Evolutionary conservation across 1,140 invertebrate genomes (phyloP), one percentile per base, ranked within the genome.

Genomic region (Hyphantria cunea): DNA sequence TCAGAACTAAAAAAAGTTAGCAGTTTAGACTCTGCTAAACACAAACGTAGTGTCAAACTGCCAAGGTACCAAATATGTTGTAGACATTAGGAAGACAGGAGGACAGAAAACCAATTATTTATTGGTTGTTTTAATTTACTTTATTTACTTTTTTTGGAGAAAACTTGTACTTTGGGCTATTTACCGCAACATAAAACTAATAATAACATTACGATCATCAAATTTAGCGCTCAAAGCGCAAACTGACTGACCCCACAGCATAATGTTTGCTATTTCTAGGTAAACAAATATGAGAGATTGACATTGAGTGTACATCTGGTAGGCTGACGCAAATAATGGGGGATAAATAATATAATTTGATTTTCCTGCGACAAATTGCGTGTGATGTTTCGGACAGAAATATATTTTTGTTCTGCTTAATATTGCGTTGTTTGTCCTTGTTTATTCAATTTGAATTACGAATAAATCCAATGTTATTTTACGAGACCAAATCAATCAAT

Each of bases 331-430:
- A 83, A 88, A 88, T 84, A 86, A 84, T 81, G 61, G 76, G 84
- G 84, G 78, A 81, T 88, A 89, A 86, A 88, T 85, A 88, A 82
- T 85, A 72, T 80, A 88, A 90, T 88, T 90, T 75, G 75, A 90
- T 90, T 88, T 87, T 68, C 66, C 65, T 81, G 70, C 72, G 78
- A 78, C 81, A 86, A 88, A 89, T 86, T 89, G 76, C 72, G 76
- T 72, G 74, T 78, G 72, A 63, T 73, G 64, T 72, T 64, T 63
- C 55, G 50, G 52, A 58, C 49, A 63, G 34, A 65, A 42, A 60
- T 60, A 48, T 49, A 37, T 58, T 51, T 60, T 60, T 45, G n/a
- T 1, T 33, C 13, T 32, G 56, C 31, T 51, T 48, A 58, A 58
- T 32, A 58, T 58, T 49, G 11, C 52, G 41, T 54, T 37, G 42